Conservation (phyloP, 2,888 invertebrate species). For the Drosophila limbata region DNA sequence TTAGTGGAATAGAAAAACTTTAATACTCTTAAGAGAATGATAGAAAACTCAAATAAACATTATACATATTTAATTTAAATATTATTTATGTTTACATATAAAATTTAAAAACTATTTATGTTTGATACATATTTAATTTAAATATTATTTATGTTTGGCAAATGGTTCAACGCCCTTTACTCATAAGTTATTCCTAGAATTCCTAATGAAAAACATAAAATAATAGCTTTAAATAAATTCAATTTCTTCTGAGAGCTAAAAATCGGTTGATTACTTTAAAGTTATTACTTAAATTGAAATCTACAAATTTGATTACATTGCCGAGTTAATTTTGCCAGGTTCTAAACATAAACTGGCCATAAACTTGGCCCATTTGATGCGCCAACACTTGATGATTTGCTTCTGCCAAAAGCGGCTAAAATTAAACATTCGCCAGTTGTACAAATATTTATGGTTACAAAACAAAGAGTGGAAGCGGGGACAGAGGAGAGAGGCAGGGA, state of each 20-base stretch:
- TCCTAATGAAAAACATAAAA: background rate
- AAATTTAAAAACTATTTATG: no score
- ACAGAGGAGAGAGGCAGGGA: background rate
- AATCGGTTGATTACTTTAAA: constrained; percentile 21
- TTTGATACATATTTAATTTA: no score
- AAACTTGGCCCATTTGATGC: constrained; percentile 29
- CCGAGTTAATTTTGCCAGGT: constrained; percentile 42
- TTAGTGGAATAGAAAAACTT: background rate
- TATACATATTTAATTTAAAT: no score
- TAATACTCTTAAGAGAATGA: background rate
- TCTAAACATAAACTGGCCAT: constrained; percentile 40
- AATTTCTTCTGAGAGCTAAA: background rate
- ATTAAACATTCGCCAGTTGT: constrained; percentile 50
- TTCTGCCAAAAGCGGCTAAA: constrained; percentile 23
- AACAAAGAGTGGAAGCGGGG: constrained; percentile 5
- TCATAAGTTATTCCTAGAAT: background rate
- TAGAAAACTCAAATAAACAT: background rate
- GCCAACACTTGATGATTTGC: constrained; percentile 42
- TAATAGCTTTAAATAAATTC: constrained; percentile 3
- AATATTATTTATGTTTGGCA: no score
- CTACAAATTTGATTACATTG: constrained; percentile 34
- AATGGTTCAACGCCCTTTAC: background rate
- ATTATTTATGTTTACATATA: no score
- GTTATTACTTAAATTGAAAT: constrained; percentile 39
- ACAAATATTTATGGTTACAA: constrained; percentile 64